These are phyloP conservation scores for Alca torda DNA, from an alignment of 2,797 vertebrate species.

Conservation along the genomic window DNA sequence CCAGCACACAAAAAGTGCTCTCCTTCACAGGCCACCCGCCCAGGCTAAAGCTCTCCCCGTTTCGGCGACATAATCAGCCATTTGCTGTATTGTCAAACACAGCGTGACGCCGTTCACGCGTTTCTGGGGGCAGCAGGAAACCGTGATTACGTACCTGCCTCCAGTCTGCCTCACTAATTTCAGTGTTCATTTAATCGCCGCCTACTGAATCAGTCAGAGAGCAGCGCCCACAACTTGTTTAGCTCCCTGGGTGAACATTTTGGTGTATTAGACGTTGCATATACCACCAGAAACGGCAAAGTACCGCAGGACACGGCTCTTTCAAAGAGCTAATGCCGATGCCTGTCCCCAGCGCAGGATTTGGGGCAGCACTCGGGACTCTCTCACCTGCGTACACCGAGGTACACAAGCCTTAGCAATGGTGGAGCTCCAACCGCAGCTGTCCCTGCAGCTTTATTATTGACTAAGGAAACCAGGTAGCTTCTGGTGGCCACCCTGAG, in stretches of 20 bases:
- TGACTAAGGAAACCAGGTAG: not conserved
- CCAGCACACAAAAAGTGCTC: not conserved
- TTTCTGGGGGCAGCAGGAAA: not conserved
- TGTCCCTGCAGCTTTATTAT: not conserved
- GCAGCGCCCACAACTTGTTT: not conserved
- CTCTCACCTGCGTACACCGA: not conserved
- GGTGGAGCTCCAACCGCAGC: not conserved
- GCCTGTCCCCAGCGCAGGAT: rapidly evolving
- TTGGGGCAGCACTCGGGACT: not conserved
- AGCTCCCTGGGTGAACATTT: not conserved
- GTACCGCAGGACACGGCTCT: not conserved
- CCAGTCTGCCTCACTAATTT: not conserved
- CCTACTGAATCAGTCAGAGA: not conserved
- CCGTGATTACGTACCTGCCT: not conserved
- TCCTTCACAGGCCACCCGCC: not conserved
- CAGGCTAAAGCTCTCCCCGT: not conserved
- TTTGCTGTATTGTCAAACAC: not conserved
- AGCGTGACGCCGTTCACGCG: rapidly evolving
- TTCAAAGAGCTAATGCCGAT: not conserved
- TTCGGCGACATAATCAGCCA: not conserved
- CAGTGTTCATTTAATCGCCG: not conserved
- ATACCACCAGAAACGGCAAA: not conserved
- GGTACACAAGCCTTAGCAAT: not conserved
- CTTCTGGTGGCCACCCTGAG: not conserved
- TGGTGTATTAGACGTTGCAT: not conserved